A percentile compares a stretch with the other conserved stretches of the same genome.
Conservation (phyloP, 2,888 invertebrate genomes). For the Girardia tigrina region DNA sequence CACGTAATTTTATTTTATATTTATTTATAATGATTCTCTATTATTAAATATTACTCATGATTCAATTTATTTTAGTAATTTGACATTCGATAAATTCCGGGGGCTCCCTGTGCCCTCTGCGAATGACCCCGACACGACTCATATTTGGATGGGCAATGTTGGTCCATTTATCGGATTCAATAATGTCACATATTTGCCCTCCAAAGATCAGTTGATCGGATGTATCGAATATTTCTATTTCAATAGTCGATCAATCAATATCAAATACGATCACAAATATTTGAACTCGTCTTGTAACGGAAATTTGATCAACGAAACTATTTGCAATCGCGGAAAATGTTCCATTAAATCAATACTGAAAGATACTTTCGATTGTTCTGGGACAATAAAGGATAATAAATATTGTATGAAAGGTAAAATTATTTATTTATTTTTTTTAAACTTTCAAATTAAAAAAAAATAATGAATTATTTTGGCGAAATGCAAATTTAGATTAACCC, state of each 20-base stretch:
- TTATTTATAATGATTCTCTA: too few species aligned
- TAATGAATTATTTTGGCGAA: background rate
- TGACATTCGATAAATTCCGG: too few species aligned
- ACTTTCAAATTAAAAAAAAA: background rate
- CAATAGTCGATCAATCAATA: background rate
- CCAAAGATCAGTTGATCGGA: background rate
- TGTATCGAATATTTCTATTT: background rate
- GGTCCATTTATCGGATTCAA: background rate
- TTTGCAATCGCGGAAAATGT: background rate
- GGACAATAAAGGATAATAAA: background rate
- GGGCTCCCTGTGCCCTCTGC: background rate
- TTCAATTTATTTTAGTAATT: too few species aligned
- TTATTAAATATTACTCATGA: too few species aligned
- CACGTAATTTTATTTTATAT: too few species aligned
- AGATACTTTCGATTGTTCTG: background rate
- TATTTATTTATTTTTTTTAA: background rate
- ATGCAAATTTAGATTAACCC: too few species aligned
- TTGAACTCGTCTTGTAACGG: background rate
- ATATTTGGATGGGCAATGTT: constrained; percentile 7
- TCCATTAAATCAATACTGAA: background rate
- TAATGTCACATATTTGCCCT: background rate
- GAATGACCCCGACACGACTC: background rate
- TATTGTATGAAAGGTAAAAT: background rate
- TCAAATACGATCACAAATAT: background rate
- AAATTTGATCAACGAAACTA: background rate